Evolutionary conservation across 2,113 vertebrate genomes (phyloP).

Genomic region (Mesoclemmys tuberculata): DNA sequence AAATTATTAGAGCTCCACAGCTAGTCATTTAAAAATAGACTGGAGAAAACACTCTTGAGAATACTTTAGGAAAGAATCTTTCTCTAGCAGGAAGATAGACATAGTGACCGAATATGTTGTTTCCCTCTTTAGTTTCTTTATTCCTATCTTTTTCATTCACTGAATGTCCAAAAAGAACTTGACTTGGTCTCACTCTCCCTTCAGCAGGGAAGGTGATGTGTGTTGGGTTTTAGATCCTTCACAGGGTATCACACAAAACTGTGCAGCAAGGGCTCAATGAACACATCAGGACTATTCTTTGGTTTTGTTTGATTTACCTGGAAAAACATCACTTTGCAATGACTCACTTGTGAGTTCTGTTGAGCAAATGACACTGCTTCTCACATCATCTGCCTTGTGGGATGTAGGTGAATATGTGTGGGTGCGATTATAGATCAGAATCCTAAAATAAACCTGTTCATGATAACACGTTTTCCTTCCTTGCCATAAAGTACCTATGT

Average conservation of each 20-base stretch:
- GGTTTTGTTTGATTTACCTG: neutral
- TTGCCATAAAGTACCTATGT: neutral
- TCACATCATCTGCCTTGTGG: neutral
- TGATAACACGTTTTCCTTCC: neutral
- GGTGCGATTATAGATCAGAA: neutral
- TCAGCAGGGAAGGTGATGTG: neutral
- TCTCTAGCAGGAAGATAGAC: neutral
- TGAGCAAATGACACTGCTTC: neutral
- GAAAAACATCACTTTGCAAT: neutral
- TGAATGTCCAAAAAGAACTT: neutral
- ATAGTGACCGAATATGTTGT: fast-evolving
- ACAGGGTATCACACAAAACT: neutral
- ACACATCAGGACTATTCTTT: neutral
- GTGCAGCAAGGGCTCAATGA: neutral
- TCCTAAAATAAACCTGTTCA: constrained; percentile 11
- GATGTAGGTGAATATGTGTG: neutral
- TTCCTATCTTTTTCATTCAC: neutral
- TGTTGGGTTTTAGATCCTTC: neutral
- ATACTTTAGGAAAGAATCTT: neutral
- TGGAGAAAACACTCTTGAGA: neutral
- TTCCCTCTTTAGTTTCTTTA: neutral
- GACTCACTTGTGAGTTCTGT: neutral
- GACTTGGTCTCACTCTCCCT: neutral
- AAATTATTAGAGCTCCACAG: neutral
- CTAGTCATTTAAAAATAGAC: neutral